A percentile compares a stretch with the other conserved stretches of the same genome.
Conservation (phyloP, 2,797 vertebrate genomes). For the Smutsia gigantea region DNA sequence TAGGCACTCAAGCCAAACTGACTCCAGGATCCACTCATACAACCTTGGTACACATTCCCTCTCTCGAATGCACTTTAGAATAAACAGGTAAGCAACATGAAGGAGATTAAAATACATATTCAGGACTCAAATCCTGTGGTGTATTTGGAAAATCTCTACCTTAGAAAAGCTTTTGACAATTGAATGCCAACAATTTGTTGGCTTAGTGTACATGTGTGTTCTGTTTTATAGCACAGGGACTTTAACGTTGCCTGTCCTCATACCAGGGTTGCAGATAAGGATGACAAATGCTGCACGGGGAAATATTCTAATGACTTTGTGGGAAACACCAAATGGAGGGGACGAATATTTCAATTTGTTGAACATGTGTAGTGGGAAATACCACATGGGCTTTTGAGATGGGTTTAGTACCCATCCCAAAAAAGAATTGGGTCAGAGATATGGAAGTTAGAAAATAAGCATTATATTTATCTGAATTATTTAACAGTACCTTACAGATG, state of each 20-base stretch:
- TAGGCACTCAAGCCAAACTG: not conserved
- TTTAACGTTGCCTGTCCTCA: not conserved
- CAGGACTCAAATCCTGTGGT: not conserved
- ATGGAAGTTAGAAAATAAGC: conserved; percentile 43
- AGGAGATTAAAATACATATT: not conserved
- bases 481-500: not conserved
- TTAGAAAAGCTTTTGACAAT: not conserved
- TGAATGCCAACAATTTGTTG: not conserved
- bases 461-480: conserved; percentile 40
- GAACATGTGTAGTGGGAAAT: conserved; percentile 22
- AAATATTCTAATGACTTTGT: not conserved
- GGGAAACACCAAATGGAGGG: not conserved
- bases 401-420: not conserved
- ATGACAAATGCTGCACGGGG: not conserved
- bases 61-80: not conserved
- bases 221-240: not conserved
- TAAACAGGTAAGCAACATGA: not conserved
- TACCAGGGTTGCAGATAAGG: not conserved
- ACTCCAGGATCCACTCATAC: not conserved
- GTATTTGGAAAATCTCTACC: conserved; percentile 1
- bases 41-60: rapidly evolving
- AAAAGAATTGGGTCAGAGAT: conserved; percentile 17
- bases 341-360: not conserved
- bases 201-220: not conserved
- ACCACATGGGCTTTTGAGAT: not conserved